phyloP scores from a whole-genome alignment of 2,888 invertebrate genomes.

The Platypus cylindrus region DNA sequence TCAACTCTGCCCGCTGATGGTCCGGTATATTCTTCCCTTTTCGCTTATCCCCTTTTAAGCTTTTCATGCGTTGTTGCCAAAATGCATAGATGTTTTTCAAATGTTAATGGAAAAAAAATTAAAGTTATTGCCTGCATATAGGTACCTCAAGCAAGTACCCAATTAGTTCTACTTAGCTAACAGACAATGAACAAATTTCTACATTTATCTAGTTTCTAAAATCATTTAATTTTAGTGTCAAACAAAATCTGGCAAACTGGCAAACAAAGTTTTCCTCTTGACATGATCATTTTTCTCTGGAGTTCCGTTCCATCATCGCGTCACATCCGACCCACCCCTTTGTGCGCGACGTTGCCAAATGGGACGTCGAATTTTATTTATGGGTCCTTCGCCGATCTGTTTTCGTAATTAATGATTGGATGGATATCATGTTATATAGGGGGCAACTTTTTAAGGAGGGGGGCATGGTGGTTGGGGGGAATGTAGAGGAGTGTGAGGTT shows the following conservation, averaged over 20 bases:
- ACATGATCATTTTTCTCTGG: slow-evolving; percentile 61
- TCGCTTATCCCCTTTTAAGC: too few relatives aligned
- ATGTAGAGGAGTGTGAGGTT: too few relatives aligned
- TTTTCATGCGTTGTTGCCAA: background rate
- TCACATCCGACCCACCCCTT: slow-evolving; percentile 52
- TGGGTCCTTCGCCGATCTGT: slow-evolving; percentile 36
- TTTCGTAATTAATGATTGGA: slow-evolving; percentile 38
- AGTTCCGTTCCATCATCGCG: slow-evolving; percentile 63
- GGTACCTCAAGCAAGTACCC: too few relatives aligned
- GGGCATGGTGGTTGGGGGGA: background rate
- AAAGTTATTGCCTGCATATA: too few relatives aligned
- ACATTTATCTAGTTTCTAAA: too few relatives aligned
- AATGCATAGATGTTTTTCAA: background rate
- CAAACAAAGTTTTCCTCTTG: slow-evolving; percentile 25
- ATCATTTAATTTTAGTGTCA: too few relatives aligned
- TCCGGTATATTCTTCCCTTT: too few relatives aligned
- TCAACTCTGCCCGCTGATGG: slow-evolving; percentile 30
- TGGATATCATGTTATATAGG: slow-evolving; percentile 34
- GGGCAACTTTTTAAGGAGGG: slow-evolving; percentile 15
- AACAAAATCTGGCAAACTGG: too few relatives aligned
- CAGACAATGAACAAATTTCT: too few relatives aligned
- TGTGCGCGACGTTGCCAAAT: slow-evolving; percentile 40
- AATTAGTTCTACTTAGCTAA: too few relatives aligned
- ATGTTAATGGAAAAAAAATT: too few relatives aligned
- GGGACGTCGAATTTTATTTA: slow-evolving; percentile 40